phyloP scores from a whole-genome alignment of 2,888 invertebrate species.

The Venusia cambrica region DNA sequence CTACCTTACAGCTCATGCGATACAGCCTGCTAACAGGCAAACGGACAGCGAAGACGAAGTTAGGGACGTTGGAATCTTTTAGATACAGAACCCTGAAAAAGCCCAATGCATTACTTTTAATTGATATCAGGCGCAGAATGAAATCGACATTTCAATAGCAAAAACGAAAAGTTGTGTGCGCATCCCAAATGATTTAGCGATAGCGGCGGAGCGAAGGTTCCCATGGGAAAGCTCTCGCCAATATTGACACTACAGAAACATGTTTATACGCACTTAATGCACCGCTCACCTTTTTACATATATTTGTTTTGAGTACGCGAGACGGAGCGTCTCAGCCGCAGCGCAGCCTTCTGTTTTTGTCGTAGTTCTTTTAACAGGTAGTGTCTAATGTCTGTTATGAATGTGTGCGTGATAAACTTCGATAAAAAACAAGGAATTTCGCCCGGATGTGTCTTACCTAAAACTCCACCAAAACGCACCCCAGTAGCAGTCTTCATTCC shows the following conservation, averaged over 20 bases:
- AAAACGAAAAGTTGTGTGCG: conserved; percentile 62
- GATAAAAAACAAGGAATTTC: too few species aligned
- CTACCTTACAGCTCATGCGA: too few species aligned
- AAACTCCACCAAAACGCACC: too few species aligned
- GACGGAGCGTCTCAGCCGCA: conserved; percentile 67
- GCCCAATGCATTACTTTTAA: conserved; percentile 43
- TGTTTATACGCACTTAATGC: conserved; percentile 81
- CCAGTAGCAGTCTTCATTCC: too few species aligned
- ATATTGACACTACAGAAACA: conserved; percentile 79
- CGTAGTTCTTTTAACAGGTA: conserved; percentile 73
- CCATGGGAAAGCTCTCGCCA: conserved; percentile 77
- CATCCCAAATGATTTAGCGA: conserved; percentile 70
- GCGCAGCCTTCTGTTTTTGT: conserved; percentile 72
- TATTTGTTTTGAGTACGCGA: conserved; percentile 70
- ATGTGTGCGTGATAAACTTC: conserved; percentile 45
- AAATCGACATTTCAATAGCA: conserved; percentile 75
- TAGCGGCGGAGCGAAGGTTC: conserved; percentile 52
- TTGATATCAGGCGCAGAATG: conserved; percentile 53
- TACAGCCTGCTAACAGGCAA: too few species aligned
- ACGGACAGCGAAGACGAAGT: too few species aligned
- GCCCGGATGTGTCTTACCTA: too few species aligned
- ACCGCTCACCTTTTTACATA: conserved; percentile 75
- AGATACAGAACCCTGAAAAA: conserved; percentile 11
- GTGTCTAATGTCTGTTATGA: conserved; percentile 60
- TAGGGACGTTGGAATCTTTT: too few species aligned